These are phyloP conservation scores for Epirrhoe alternata DNA, from an alignment of 2,888 invertebrate genomes.

Conservation along the genomic window DNA sequence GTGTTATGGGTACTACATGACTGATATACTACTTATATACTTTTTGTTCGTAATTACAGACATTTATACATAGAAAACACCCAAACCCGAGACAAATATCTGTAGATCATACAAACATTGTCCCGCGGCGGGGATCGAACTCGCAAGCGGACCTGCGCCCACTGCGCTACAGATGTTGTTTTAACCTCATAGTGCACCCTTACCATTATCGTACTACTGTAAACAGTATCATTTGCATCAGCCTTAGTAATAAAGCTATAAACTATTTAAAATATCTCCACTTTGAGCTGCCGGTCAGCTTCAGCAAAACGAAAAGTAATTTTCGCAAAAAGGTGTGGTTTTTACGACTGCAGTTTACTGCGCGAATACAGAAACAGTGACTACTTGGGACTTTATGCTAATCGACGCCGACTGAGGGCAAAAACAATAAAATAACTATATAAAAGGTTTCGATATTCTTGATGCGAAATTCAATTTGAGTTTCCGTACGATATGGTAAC, in stretches of 20 bases:
- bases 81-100: no score
- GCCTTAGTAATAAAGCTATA: conserved; percentile 46
- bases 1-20: no score
- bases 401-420: conserved; percentile 63
- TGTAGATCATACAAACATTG: no score
- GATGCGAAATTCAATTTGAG: not conserved
- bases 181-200: no score
- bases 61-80: no score
- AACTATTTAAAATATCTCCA: conserved; percentile 41
- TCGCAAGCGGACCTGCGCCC: no score
- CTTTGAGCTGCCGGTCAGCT: conserved; percentile 48
- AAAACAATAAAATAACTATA: conserved; percentile 51
- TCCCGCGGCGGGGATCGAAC: no score
- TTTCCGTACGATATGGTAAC: not conserved
- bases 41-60: no score
- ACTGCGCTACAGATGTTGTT: no score
- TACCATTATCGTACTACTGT: no score
- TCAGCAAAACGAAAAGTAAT: conserved; percentile 55
- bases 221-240: conserved; percentile 16
- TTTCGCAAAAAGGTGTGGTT: conserved; percentile 72
- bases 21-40: no score
- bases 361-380: conserved; percentile 57
- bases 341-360: conserved; percentile 77
- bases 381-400: conserved; percentile 79
- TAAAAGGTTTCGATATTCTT: conserved; percentile 12